Conservation (phyloP, 2,113 vertebrate species). For the Petromus typicus region DNA sequence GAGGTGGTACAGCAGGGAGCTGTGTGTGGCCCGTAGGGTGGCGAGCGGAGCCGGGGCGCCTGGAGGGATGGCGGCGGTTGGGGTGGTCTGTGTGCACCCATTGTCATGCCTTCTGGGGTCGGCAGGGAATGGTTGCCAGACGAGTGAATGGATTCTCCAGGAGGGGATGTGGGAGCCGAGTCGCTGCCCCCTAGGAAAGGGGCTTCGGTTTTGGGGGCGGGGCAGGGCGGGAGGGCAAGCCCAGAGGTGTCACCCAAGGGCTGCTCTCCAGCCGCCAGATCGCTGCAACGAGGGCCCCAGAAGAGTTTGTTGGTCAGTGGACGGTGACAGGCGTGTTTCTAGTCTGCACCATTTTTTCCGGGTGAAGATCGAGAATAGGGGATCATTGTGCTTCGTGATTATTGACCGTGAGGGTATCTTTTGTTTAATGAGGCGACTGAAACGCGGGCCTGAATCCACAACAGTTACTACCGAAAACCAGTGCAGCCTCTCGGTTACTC, state of each 20-base stretch:
- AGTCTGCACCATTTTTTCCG: slow-evolving; percentile 58
- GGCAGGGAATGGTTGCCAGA: background rate
- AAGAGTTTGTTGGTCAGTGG: slow-evolving; percentile 54
- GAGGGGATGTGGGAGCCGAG: slow-evolving; percentile 1
- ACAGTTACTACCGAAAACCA: slow-evolving; percentile 61
- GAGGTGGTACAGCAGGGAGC: slow-evolving; percentile 1
- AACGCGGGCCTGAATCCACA: slow-evolving; percentile 74
- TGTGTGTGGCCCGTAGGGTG: background rate
- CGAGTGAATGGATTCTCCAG: background rate
- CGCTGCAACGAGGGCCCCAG: slow-evolving; percentile 5
- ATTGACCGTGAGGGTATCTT: slow-evolving; percentile 75
- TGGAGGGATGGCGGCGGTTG: background rate
- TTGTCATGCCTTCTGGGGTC: background rate
- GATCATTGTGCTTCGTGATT: slow-evolving; percentile 44
- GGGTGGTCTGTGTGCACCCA: background rate
- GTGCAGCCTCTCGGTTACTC: slow-evolving; percentile 27
- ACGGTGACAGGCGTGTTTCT: slow-evolving; percentile 58
- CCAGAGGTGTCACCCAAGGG: slow-evolving; percentile 33
- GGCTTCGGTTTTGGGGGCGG: background rate
- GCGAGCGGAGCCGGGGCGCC: background rate
- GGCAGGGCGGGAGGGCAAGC: slow-evolving; percentile 15
- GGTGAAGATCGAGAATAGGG: slow-evolving; percentile 45
- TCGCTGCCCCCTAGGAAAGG: background rate
- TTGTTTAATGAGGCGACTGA: slow-evolving; percentile 75
- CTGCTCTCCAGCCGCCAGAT: slow-evolving; percentile 7